phyloP scores from a whole-genome alignment of 2,888 invertebrate species.

The Sphaerophoria rueppellii region DNA sequence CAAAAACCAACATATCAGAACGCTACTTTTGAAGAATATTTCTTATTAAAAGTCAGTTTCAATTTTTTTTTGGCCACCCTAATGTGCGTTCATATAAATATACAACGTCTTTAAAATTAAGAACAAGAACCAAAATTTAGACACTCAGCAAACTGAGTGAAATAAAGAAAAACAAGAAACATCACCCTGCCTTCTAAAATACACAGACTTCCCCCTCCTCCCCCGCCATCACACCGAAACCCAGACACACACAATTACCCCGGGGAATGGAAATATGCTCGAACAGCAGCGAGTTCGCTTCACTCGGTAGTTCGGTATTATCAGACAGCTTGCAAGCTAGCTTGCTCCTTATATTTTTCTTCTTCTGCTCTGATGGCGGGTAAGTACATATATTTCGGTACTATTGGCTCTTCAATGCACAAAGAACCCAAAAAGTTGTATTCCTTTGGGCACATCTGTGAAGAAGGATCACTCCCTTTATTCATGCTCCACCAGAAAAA shows the following conservation, averaged over 20 bases:
- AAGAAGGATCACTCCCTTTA: slow-evolving; percentile 68
- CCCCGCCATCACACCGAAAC: slow-evolving; percentile 3
- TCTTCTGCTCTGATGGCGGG: slow-evolving; percentile 3
- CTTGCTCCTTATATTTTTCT: slow-evolving; percentile 2
- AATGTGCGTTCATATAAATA: slow-evolving; percentile 53
- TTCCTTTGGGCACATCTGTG: slow-evolving; percentile 73
- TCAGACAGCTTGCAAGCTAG: slow-evolving; percentile 41
- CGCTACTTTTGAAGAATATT: too few species aligned
- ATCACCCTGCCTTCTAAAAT: slow-evolving; percentile 27
- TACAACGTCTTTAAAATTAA: slow-evolving; percentile 64
- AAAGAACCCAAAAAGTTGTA: slow-evolving; percentile 70
- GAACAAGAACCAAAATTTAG: slow-evolving; percentile 68
- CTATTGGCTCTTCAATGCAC: slow-evolving; percentile 41
- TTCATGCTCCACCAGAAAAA: slow-evolving; percentile 46
- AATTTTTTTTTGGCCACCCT: too few species aligned
- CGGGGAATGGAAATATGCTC: slow-evolving; percentile 67
- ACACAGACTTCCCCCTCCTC: slow-evolving; percentile 7
- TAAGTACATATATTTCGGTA: not conserved
- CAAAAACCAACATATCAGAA: not conserved
- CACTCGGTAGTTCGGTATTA: slow-evolving; percentile 6
- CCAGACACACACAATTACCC: slow-evolving; percentile 37
- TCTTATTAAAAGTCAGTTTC: too few species aligned
- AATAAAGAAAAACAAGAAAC: slow-evolving; percentile 67
- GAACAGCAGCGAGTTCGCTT: slow-evolving; percentile 33
- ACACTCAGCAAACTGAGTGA: slow-evolving; percentile 71